Conservation (phyloP, 2,113 vertebrate genomes). For the Chlamydotis undulata region DNA sequence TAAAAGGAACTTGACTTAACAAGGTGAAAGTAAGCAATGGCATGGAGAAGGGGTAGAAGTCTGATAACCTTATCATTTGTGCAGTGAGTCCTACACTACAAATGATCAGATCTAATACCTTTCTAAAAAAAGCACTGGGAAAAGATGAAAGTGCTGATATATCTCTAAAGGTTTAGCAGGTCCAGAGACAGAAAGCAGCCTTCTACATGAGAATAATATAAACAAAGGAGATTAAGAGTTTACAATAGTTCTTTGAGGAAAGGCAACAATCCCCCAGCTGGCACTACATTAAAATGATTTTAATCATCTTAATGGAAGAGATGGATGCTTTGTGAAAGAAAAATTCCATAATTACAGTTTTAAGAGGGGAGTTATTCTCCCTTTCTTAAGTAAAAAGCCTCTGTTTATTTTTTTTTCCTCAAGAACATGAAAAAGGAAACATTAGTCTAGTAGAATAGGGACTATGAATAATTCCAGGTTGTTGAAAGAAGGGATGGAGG, state of each 20-base stretch:
- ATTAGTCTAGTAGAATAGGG: neutral
- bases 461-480: neutral
- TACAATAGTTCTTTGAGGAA: slow-evolving; percentile 65
- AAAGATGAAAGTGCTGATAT: slow-evolving; percentile 66
- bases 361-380: neutral
- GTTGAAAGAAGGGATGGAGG: neutral
- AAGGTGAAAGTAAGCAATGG: neutral
- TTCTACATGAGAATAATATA: slow-evolving; percentile 44
- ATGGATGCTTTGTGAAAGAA: slow-evolving; percentile 51
- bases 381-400: neutral
- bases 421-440: neutral
- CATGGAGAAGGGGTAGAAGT: neutral
- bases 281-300: slow-evolving; percentile 74
- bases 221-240: slow-evolving; percentile 63
- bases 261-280: slow-evolving; percentile 43
- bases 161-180: slow-evolving; percentile 58
- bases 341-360: slow-evolving; percentile 45
- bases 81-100: neutral
- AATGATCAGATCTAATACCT: slow-evolving; percentile 18
- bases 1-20: neutral
- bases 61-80: slow-evolving; percentile 58
- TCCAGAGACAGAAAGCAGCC: slow-evolving; percentile 51
- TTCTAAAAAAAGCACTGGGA: slow-evolving; percentile 55
- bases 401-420: neutral
- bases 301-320: slow-evolving; percentile 58